Base-by-base conservation (phyloP, 2,888 invertebrate species). In the Nebria salina region DNA sequence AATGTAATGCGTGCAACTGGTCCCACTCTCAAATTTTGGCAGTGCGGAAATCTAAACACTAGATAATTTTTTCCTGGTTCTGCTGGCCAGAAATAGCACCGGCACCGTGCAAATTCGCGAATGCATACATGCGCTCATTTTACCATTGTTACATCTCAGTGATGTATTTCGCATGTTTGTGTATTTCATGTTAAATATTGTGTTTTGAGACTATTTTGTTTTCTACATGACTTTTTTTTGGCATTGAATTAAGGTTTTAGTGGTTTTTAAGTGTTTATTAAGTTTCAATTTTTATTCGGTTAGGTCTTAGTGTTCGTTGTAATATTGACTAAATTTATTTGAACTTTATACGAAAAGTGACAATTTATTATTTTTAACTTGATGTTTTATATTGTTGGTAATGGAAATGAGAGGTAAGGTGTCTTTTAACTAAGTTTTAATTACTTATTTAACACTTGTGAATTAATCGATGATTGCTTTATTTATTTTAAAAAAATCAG, bases 361-460 rank as follows among this genome's bases (percentile, higher is more conserved):
- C 13, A 54, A 8, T 11, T 54, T 54, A 7, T 54, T 54, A 11
- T 7, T 54, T 54, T 54, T 54, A 54, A 54, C 2, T 54, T 54
- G 54, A 54, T 54, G 54, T 54, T 54, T 54, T 54, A 54, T 54
- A 7, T 54, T 75, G 75, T 75, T 75, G 73, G 79, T 73, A 43
- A 80, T 80, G 80, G 80, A 80, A 80, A 80, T 80, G 80, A 80
- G 80, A 80, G 80, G 80, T 80, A 80, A 80, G 80, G 64, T 1
- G 15, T 68, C 9, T 68, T 8, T 68, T 7, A 8, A 68, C 20
- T 68, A 15, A 5, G 26, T 8, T 68, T 68, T 2, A 54, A 4
- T 54, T 8, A 7, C 2, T 11, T 54, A 54, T 54, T 8, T 54
- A 4, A 34, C 34, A 34, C 5, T 54, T 54, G 13, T 6, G 8